phyloP scores from a whole-genome alignment of 2,113 vertebrate genomes.

The Rousettus leschenaultii region DNA sequence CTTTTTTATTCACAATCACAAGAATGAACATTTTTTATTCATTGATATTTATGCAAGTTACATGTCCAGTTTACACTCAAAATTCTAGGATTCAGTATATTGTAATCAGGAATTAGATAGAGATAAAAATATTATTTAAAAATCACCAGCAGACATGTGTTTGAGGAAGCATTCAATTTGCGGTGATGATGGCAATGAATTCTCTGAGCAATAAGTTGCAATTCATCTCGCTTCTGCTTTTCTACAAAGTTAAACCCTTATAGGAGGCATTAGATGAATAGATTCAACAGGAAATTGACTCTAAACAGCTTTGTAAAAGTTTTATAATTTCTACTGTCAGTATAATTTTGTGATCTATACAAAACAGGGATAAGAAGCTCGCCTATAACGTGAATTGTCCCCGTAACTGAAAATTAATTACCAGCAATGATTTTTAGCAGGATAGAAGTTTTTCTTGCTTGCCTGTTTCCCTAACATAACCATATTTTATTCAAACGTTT shows the following conservation, averaged over 20 bases:
- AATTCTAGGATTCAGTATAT: not conserved
- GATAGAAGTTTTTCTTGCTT: not conserved
- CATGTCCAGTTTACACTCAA: not conserved
- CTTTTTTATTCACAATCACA: not conserved
- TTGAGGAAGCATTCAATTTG: slow-evolving; percentile 9
- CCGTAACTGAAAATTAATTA: not conserved
- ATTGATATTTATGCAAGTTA: not conserved
- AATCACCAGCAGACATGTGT: not conserved
- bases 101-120: not conserved
- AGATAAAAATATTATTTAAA: slow-evolving; percentile 8
- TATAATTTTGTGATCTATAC: not conserved
- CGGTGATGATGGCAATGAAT: not conserved
- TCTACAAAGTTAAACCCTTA: not conserved
- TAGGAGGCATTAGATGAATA: not conserved
- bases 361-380: not conserved
- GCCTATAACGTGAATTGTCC: not conserved
- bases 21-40: not conserved
- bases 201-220: not conserved
- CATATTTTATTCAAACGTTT: not conserved
- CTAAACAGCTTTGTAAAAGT: not conserved
- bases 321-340: not conserved
- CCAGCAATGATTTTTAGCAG: not conserved
- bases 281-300: not conserved
- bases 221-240: not conserved
- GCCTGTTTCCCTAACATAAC: not conserved